Base-by-base conservation (phyloP, 2,888 invertebrate species). In the Strigamia maritima region DNA sequence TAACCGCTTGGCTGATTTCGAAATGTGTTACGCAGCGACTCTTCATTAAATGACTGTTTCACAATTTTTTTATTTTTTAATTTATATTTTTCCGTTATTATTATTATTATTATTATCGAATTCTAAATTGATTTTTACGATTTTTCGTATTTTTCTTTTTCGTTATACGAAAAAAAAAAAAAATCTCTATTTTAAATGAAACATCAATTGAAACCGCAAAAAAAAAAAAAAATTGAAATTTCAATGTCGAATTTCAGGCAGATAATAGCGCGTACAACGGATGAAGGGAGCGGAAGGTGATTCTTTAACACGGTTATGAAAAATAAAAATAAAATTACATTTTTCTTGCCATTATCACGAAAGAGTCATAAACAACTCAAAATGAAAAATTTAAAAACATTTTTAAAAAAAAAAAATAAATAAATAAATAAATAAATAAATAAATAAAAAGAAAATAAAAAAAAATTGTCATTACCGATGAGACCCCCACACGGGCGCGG, bases 351-450 rank as follows among this genome's bases (percentile, higher is more conserved):
- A n/a, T n/a, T n/a, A n/a, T 54, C 7, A 54, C 7, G 7, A 54
- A 54, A 54, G 3, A 19, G 16, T 10, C 6, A 31, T 26, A 75
- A 26, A 75, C n/a, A 75, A 3, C 12, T 75, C 2, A 75, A 75
- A n/a, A 75, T 24, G 19, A 1, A 75, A 22, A 75, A 75, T 31
- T 24, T 14, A 2, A 19, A 75, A 16, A 75, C 19, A 26, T 40
- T 2, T 26, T 26, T 70, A 70, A 26, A 74, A 74, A 74, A 75
- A 22, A 22, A 19, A 75, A 75, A 75, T 35, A 38, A 75, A 19
- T 31, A 28, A 35, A 28, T 28, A 35, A 28, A 28, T 28, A 19
- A 74, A 16, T 14, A 74, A 74, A 74, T 14, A 22, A 16, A 74
- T 8, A 74, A 74, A 19, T 28, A 14, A n/a, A n/a, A n/a, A n/a